These are phyloP conservation scores for Drosophila helvetica DNA, from an alignment of 2,888 invertebrate genomes.

Conservation along the genomic window DNA sequence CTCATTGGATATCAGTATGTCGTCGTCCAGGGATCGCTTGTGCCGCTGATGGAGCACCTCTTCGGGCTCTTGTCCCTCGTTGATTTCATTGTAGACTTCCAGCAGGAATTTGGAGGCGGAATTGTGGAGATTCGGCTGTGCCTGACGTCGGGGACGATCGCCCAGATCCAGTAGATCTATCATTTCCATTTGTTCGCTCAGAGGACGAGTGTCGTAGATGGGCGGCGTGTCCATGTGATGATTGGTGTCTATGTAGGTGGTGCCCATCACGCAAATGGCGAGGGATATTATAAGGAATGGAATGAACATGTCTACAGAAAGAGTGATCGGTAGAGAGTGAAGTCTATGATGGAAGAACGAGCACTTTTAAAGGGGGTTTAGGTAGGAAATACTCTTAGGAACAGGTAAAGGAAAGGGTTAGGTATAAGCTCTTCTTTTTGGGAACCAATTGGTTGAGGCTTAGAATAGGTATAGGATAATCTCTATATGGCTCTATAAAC, in stretches of 20 bases:
- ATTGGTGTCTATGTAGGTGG: slow-evolving; percentile 37
- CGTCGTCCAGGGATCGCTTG: slow-evolving; percentile 67
- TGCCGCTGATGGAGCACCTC: slow-evolving; percentile 69
- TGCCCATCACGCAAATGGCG: slow-evolving; percentile 8
- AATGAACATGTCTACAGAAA: slow-evolving; percentile 18
- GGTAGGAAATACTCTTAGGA: slow-evolving; percentile 38
- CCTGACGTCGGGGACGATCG: slow-evolving; percentile 88
- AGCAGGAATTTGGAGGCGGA: slow-evolving; percentile 91
- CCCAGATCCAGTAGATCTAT: slow-evolving; percentile 93
- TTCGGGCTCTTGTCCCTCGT: slow-evolving; percentile 81
- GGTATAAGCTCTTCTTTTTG: not conserved
- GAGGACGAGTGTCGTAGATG: slow-evolving; percentile 15
- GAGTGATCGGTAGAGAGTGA: slow-evolving; percentile 35
- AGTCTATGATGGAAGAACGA: accelerated
- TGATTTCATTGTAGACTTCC: slow-evolving; percentile 92
- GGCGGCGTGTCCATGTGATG: slow-evolving; percentile 34
- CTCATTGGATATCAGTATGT: slow-evolving; percentile 87
- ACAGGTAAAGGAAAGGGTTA: not conserved
- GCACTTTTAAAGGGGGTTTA: slow-evolving; percentile 46
- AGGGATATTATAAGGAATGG: slow-evolving; percentile 4
- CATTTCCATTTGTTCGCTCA: slow-evolving; percentile 85
- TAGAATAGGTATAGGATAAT: not conserved
- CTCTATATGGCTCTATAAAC: not conserved
- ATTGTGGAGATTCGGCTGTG: slow-evolving; percentile 84
- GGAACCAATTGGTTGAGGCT: slow-evolving; percentile 6